Evolutionary conservation across 2,888 invertebrate species (phyloP), one percentile per base, ranked within the genome.

Genomic region (Yponomeuta plumbellus): DNA sequence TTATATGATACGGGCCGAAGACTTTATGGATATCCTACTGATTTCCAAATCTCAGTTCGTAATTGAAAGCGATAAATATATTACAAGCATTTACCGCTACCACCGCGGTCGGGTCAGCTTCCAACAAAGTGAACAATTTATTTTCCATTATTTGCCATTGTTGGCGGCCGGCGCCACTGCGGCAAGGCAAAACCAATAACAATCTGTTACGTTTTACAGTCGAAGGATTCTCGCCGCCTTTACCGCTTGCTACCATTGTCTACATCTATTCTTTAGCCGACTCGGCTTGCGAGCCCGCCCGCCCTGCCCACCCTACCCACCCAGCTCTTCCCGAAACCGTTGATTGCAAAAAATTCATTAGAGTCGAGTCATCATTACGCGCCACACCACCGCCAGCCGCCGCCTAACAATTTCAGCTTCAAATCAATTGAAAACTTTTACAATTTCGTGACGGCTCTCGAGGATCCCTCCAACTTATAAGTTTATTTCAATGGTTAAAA

Each of bases 151-250:
- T 75, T 76, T 72, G 71, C 73, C 71, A 71, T 74, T 74, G 74
- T 75, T 71, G 69, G 74, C 66, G 70, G 66, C 73, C 73, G 71
- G 44, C 63, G 21, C 40, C 63, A 63, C 69, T 68, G 73, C 72
- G 73, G 72, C 75, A 71, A 74, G 72, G 71, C 73, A 75, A 78
- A 81, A 78, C 77, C 79, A 81, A 83, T 79, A 81, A 80, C 81
- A 83, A 82, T 82, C 78, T 79, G 80, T 80, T 79, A 80, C 75
- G 72, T 72, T 71, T 74, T 76, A 69, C 70, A 70, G 70, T 75
- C 75, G 76, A 78, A 80, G 79, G 81, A 75, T 52, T 73, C 75
- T 75, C 71, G 72, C 71, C 73, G 67, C 59, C 22, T 44, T 21
- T 17, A 10, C 57, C 34, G 66, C 65, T 70, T 69, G 71, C 70